Conservation (phyloP, 2,113 vertebrate species). For the Catharus bicknelli region DNA sequence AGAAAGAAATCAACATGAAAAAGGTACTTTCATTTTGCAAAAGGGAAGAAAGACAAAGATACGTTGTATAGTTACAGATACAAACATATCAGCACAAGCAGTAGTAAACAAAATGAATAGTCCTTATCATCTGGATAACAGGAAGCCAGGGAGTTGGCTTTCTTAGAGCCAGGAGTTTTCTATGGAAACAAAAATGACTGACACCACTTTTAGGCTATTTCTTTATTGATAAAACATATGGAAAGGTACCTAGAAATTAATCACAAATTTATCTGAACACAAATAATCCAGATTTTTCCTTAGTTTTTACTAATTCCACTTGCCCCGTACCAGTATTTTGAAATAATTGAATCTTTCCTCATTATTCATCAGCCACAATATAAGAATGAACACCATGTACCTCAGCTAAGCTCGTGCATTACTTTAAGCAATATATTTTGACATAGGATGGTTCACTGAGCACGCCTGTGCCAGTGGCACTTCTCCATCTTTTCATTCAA, state of each 20-base stretch:
- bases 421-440: constrained; percentile 71
- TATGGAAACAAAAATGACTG: constrained; percentile 6
- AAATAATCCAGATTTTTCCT: constrained; percentile 21
- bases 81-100: constrained; percentile 63
- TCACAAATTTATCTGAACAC: constrained; percentile 41
- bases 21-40: constrained; percentile 71
- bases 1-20: constrained; percentile 46
- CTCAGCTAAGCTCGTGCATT: constrained; percentile 82
- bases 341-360: constrained; percentile 55
- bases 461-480: constrained; percentile 57
- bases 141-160: constrained; percentile 22
- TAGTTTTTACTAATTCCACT: background rate
- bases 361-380: constrained; percentile 60
- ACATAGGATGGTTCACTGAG: constrained; percentile 77
- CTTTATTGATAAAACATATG: constrained; percentile 18
- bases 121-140: constrained; percentile 25
- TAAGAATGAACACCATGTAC: constrained; percentile 82
- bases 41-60: constrained; percentile 75
- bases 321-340: constrained; percentile 1
- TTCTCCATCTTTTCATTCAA: constrained; percentile 74
- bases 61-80: constrained; percentile 56
- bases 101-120: constrained; percentile 33
- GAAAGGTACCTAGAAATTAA: constrained; percentile 65
- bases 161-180: constrained; percentile 53
- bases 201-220: background rate